Conservation (phyloP, 1,140 invertebrate species). For the Brachionus koreanus region DNA sequence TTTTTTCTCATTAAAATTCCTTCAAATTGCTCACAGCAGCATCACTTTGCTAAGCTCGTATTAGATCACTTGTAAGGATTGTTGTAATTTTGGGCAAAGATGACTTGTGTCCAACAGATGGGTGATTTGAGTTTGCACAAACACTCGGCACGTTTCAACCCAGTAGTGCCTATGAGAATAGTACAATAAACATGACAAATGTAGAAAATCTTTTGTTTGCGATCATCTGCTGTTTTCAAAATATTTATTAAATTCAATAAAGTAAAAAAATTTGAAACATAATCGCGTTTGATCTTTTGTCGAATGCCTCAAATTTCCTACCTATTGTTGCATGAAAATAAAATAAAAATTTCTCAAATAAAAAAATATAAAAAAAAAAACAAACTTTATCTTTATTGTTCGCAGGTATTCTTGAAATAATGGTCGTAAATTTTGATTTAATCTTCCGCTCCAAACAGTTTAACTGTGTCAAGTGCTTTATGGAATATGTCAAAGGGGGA, state of each 20-base stretch:
- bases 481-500: not conserved
- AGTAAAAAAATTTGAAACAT: not conserved
- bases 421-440: not conserved
- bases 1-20: not conserved
- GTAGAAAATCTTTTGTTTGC: not conserved
- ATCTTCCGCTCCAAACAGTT: not conserved
- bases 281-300: not conserved
- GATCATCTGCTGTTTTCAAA: not conserved
- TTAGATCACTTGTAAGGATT: not conserved
- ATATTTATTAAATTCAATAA: not conserved
- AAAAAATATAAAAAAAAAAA: not conserved
- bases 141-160: not conserved
- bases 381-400: not conserved
- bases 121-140: not conserved
- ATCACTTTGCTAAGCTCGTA: too few relatives aligned
- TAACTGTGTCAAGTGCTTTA: slow-evolving; percentile 1
- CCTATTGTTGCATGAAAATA: slow-evolving; percentile 8
- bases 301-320: not conserved
- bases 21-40: not conserved
- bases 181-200: not conserved
- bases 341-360: not conserved
- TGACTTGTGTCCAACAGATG: not conserved
- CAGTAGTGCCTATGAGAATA: not conserved
- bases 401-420: not conserved
- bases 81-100: not conserved